These are phyloP conservation scores for Malthinus flaveolus DNA, from an alignment of 2,888 invertebrate species.

Conservation along the genomic window DNA sequence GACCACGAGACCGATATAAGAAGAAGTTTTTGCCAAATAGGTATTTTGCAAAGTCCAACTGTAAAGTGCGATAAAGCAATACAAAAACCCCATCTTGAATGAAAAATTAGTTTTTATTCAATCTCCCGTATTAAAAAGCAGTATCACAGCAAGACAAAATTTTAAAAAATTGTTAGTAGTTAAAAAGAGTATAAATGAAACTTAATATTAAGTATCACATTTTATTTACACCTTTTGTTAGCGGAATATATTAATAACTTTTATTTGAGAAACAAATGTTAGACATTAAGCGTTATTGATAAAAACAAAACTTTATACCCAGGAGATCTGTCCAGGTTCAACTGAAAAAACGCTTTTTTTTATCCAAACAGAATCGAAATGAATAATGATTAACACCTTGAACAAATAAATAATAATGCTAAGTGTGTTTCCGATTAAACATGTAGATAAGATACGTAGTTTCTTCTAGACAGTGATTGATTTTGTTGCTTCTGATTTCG, in stretches of 20 bases:
- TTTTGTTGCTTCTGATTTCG: conserved; percentile 40
- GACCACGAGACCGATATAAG: too few species aligned
- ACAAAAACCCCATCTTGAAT: too few species aligned
- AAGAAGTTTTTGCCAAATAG: too few species aligned
- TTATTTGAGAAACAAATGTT: conserved; percentile 40
- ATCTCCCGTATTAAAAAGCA: neutral
- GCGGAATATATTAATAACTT: conserved; percentile 36
- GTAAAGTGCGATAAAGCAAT: too few species aligned
- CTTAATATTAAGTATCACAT: conserved; percentile 7
- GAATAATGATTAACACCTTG: conserved; percentile 39
- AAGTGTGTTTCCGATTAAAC: conserved; percentile 43
- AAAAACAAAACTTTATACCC: conserved; percentile 40
- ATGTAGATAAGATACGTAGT: conserved; percentile 46
- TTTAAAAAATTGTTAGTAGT: conserved; percentile 1
- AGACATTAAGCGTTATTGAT: conserved; percentile 40
- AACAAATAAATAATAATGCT: conserved; percentile 45
- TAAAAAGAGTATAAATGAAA: neutral
- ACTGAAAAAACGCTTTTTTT: conserved; percentile 36
- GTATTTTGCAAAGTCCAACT: too few species aligned
- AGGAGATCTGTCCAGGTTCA: conserved; percentile 37
- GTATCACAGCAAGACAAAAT: conserved; percentile 3
- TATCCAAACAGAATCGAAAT: conserved; percentile 33
- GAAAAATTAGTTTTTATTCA: too few species aligned
- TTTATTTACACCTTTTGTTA: conserved; percentile 25
- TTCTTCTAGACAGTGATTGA: conserved; percentile 46